These are phyloP conservation scores for Heliocidaris erythrogramma DNA, from an alignment of 35 echinoderm and acorn worm species.

Conservation along the genomic window DNA sequence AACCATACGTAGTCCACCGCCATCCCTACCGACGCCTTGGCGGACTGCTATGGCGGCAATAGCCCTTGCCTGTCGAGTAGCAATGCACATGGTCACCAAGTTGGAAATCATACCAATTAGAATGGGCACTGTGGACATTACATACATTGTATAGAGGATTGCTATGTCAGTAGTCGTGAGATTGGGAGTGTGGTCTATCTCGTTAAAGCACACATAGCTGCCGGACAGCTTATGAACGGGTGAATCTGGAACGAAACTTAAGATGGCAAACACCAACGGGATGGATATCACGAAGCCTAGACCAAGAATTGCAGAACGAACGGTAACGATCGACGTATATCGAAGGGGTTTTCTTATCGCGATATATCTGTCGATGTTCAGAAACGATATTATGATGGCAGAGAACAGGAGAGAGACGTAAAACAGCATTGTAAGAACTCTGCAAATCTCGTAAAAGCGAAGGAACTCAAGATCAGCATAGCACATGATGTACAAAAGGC, in stretches of 20 bases:
- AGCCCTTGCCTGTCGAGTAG: background rate
- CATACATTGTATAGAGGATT: background rate
- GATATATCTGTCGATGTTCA: background rate
- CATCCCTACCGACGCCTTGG: background rate
- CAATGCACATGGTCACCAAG: background rate
- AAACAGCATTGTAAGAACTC: background rate
- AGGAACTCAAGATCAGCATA: background rate
- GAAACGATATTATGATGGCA: background rate
- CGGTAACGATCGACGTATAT: background rate
- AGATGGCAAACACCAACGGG: background rate
- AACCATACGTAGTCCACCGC: background rate
- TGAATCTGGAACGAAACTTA: background rate
- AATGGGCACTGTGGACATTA: background rate
- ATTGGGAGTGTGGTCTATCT: background rate
- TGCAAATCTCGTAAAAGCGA: background rate
- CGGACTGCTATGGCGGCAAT: background rate
- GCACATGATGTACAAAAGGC: background rate
- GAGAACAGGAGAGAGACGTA: background rate
- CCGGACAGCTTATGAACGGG: background rate
- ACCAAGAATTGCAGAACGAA: background rate
- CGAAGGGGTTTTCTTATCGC: background rate
- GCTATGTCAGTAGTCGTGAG: background rate
- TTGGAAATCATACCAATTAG: background rate
- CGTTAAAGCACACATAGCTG: background rate
- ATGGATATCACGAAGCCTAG: background rate